A percentile compares a stretch with the other conserved stretches of the same genome.
phyloP scores from a whole-genome alignment of 1,140 invertebrate genomes.

The Leptopilina clavipes region DNA sequence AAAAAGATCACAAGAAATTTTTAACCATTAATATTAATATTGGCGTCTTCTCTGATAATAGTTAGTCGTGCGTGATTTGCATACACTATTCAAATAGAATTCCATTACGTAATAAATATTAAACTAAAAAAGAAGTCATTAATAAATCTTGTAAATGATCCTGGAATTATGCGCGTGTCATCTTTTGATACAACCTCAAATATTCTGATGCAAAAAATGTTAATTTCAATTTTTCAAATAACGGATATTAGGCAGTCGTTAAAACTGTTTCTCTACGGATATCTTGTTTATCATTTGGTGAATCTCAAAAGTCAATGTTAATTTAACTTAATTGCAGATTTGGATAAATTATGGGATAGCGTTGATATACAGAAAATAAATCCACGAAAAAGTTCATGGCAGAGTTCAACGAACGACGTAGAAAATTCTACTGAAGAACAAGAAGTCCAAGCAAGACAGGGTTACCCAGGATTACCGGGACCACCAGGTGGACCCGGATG shows the following conservation, averaged over 20 bases:
- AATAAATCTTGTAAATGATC: neutral
- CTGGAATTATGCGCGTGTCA: neutral
- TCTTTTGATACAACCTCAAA: neutral
- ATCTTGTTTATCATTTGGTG: neutral
- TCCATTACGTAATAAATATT: neutral
- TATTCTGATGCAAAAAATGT: too few relatives aligned
- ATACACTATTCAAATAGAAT: neutral
- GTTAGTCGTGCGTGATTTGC: neutral
- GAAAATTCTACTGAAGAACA: slow-evolving; percentile 39
- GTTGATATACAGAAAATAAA: slow-evolving; percentile 62
- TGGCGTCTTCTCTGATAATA: slow-evolving; percentile 2
- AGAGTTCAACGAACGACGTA: slow-evolving; percentile 40
- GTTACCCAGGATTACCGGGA: slow-evolving; percentile 53
- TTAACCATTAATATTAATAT: slow-evolving; percentile 18
- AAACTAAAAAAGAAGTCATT: neutral
- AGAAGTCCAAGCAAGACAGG: slow-evolving; percentile 50
- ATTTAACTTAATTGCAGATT: slow-evolving; percentile 45
- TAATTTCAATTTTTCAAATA: neutral
- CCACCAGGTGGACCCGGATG: slow-evolving; percentile 44
- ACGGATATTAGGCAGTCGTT: neutral
- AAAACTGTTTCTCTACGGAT: neutral
- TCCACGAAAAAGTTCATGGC: slow-evolving; percentile 49
- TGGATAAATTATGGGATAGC: slow-evolving; percentile 57
- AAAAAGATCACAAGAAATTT: neutral
- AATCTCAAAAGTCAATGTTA: neutral